Percentiles rank a stretch among this genome's conserved stretches.
phyloP scores from a whole-genome alignment of 2,113 vertebrate species.

The Antidorcas marsupialis region DNA sequence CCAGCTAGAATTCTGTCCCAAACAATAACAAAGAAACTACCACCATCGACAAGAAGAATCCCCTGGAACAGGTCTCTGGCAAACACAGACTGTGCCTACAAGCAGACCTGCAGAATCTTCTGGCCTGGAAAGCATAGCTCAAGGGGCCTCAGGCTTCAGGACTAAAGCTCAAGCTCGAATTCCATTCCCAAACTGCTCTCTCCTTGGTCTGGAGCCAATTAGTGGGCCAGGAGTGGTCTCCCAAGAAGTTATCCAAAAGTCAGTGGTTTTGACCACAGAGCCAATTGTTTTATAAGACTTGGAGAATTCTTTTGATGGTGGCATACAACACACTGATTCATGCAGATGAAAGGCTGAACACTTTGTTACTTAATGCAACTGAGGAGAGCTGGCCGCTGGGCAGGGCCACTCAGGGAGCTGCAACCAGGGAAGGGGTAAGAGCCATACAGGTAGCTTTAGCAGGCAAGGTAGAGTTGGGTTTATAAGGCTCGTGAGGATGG shows the following conservation, averaged over 20 bases:
- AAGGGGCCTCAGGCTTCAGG: not conserved
- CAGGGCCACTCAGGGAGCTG: not conserved
- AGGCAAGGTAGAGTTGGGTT: not conserved
- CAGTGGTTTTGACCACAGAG: not conserved
- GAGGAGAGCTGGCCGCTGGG: not conserved
- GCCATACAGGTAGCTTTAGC: not conserved
- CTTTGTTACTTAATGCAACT: not conserved
- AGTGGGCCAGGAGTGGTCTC: not conserved
- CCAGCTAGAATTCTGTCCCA: not conserved
- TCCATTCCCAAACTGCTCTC: not conserved
- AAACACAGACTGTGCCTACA: not conserved
- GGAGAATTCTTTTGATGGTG: not conserved
- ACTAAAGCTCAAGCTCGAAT: not conserved
- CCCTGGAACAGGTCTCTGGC: not conserved
- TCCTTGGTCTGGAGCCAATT: not conserved
- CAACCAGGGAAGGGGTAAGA: not conserved
- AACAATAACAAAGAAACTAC: not conserved
- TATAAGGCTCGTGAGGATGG: not conserved
- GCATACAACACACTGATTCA: not conserved
- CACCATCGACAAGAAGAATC: rapidly evolving
- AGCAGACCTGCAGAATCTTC: not conserved
- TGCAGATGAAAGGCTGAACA: not conserved
- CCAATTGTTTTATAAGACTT: not conserved
- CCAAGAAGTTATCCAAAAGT: not conserved
- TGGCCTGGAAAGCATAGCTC: not conserved